Percentiles rank a stretch among this genome's conserved stretches.
Conservation (phyloP, 2,888 invertebrate genomes). For the Clistopyga incitator region DNA sequence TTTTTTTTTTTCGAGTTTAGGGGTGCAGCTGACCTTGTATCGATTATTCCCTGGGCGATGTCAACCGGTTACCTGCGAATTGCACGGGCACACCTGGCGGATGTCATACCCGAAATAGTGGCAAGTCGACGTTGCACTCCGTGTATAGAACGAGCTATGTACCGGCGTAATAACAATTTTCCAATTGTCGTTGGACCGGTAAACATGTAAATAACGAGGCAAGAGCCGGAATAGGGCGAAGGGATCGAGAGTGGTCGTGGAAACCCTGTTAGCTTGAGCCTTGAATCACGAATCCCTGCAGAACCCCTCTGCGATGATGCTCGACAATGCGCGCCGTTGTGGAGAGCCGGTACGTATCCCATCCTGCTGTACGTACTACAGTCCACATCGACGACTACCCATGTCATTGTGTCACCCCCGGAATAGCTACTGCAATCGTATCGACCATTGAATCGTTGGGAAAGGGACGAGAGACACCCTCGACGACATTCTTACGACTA, state of each 20-base stretch:
- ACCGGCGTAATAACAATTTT: slow-evolving; percentile 69
- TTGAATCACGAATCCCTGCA: slow-evolving; percentile 49
- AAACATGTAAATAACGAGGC: slow-evolving; percentile 67
- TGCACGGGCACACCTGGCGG: neutral
- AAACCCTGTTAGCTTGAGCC: slow-evolving; percentile 55
- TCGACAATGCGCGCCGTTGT: slow-evolving; percentile 54
- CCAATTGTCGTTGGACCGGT: slow-evolving; percentile 68
- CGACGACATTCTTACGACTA: slow-evolving; percentile 65
- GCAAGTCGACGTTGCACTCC: neutral
- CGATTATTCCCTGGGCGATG: neutral
- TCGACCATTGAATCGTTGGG: slow-evolving; percentile 59
- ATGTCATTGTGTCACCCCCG: slow-evolving; percentile 60
- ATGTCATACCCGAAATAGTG: neutral
- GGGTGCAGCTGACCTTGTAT: neutral
- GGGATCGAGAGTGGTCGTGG: slow-evolving; percentile 25
- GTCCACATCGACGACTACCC: slow-evolving; percentile 50
- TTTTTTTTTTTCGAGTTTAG: neutral
- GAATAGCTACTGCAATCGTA: slow-evolving; percentile 60
- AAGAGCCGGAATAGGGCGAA: slow-evolving; percentile 25
- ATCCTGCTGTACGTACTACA: slow-evolving; percentile 11
- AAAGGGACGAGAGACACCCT: slow-evolving; percentile 50
- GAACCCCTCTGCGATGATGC: slow-evolving; percentile 44
- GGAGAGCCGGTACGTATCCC: slow-evolving; percentile 50
- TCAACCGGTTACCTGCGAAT: neutral
- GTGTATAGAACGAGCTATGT: slow-evolving; percentile 24